A percentile compares a stretch with the other conserved stretches of the same genome.
These are phyloP conservation scores for Candoia aspera DNA, from an alignment of 2,113 vertebrate genomes.

Conservation along the genomic window DNA sequence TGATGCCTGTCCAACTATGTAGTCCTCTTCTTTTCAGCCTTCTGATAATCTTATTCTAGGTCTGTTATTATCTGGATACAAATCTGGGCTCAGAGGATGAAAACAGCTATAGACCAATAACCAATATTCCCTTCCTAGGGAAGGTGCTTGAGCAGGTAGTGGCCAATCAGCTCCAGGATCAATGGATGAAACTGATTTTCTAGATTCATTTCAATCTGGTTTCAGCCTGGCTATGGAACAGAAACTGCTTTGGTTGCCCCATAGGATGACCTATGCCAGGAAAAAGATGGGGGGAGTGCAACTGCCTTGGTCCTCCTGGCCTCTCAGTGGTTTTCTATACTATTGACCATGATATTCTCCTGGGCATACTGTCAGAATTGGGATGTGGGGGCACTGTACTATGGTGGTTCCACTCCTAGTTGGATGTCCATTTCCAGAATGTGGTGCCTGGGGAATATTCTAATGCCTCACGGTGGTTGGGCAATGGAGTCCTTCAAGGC, in stretches of 20 bases:
- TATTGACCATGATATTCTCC: not conserved
- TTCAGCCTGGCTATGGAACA: not conserved
- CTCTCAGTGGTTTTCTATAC: not conserved
- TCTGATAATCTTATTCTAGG: not conserved
- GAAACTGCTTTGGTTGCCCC: not conserved
- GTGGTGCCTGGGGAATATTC: not conserved
- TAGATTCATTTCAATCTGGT: not conserved
- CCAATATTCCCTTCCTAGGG: not conserved
- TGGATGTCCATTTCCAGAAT: not conserved
- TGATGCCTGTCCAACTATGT: not conserved
- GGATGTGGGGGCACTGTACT: not conserved
- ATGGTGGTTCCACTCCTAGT: not conserved
- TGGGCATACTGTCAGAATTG: not conserved
- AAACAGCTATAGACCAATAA: not conserved
- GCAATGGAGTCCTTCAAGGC: not conserved
- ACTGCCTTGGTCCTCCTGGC: not conserved
- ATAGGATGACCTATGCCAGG: not conserved
- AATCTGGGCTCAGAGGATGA: not conserved
- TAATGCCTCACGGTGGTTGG: not conserved
- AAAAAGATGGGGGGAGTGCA: not conserved
- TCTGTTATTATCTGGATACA: not conserved
- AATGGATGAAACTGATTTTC: not conserved
- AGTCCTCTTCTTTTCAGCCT: not conserved
- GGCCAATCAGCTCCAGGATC: not conserved
- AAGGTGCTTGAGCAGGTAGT: not conserved